Conservation (phyloP, 2,797 vertebrate genomes). For the Lindbergichthys nudifrons region DNA sequence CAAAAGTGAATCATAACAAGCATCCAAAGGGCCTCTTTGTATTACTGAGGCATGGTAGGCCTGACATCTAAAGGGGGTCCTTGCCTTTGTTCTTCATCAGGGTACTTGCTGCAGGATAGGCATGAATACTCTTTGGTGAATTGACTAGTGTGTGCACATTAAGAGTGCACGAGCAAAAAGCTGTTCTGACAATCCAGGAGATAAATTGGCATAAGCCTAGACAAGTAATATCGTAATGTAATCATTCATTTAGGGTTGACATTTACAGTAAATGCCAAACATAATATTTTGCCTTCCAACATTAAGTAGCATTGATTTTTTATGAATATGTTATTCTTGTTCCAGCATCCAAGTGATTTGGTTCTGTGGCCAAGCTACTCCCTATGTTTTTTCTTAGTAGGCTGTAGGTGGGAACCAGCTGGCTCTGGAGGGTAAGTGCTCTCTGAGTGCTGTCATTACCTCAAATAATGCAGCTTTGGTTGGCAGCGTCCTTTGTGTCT, state of each 20-base stretch:
- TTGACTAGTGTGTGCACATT: background rate
- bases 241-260: slow-evolving; percentile 14
- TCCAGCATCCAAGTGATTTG: slow-evolving; percentile 24
- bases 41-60: background rate
- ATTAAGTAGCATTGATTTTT: slow-evolving; percentile 12
- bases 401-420: slow-evolving; percentile 68
- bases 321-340: slow-evolving; percentile 11
- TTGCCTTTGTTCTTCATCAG: slow-evolving; percentile 27
- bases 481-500: slow-evolving; percentile 16
- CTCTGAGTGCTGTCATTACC: slow-evolving; percentile 64
- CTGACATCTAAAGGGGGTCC: slow-evolving; percentile 14
- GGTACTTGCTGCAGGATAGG: slow-evolving; percentile 18
- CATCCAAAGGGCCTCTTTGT: slow-evolving; percentile 11
- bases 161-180: slow-evolving; percentile 1
- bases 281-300: slow-evolving; percentile 24
- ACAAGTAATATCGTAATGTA: background rate
- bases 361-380: slow-evolving; percentile 14
- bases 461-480: slow-evolving; percentile 51
- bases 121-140: slow-evolving; percentile 17
- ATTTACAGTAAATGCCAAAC: slow-evolving; percentile 11
- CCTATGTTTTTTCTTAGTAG: slow-evolving; percentile 49
- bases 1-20: slow-evolving; percentile 4
- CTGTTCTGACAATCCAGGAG: background rate
- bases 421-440: slow-evolving; percentile 41
- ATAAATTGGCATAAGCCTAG: background rate